phyloP scores from a whole-genome alignment of 2,797 vertebrate species.

The Hypotaenidia philippensis region DNA sequence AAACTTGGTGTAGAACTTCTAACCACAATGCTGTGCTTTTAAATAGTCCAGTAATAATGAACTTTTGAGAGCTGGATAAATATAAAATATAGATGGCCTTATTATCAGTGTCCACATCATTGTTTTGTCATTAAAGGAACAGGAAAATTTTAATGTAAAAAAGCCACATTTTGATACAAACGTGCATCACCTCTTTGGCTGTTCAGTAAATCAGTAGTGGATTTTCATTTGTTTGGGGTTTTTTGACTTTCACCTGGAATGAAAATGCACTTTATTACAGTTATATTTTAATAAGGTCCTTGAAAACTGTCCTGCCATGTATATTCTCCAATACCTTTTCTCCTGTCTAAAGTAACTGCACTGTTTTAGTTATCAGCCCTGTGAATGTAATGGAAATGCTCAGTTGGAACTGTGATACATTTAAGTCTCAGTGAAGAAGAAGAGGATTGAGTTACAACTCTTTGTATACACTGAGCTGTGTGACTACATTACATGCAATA shows the following conservation, averaged over 20 bases:
- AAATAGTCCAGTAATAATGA: not conserved
- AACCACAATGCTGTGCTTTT: not conserved
- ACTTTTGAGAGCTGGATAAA: not conserved
- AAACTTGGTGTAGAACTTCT: not conserved
- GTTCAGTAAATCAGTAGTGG: not conserved
- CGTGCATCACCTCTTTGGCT: not conserved
- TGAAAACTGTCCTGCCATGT: not conserved
- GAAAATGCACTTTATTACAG: not conserved
- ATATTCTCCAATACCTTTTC: not conserved
- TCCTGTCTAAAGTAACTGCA: not conserved
- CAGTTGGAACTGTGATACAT: not conserved
- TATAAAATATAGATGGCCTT: not conserved
- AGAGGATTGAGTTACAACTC: not conserved
- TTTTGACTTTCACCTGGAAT: not conserved
- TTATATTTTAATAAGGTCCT: constrained; percentile 2
- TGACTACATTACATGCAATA: not conserved
- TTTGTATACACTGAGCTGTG: not conserved
- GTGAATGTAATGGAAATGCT: not conserved
- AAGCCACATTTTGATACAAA: not conserved
- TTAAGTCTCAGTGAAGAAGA: not conserved
- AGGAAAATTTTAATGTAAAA: not conserved
- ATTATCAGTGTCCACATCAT: not conserved
- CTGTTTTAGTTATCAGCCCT: not conserved
- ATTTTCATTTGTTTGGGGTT: not conserved
- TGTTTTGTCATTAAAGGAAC: not conserved